Conservation (phyloP, 1,140 invertebrate genomes). For the Bombus polaris region DNA sequence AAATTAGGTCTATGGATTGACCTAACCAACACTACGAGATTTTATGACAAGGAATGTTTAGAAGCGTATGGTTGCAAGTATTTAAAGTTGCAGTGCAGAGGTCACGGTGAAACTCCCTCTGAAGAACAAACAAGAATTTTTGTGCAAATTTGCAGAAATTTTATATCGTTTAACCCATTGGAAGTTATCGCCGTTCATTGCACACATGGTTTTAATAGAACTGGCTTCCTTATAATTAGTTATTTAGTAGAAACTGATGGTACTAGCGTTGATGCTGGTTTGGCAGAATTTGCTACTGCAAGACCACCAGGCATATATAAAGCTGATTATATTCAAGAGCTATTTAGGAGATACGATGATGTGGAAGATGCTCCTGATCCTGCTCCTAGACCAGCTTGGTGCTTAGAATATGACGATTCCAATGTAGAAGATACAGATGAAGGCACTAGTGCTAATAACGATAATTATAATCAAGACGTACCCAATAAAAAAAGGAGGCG, state of each 20-base stretch:
- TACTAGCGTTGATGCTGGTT: conserved; percentile 91
- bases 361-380: conserved; percentile 87
- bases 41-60: conserved; percentile 92
- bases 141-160: conserved; percentile 89
- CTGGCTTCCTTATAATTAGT: conserved; percentile 96
- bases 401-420: conserved; percentile 84
- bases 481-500: conserved; percentile 73
- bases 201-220: conserved; percentile 99
- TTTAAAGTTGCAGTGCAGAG: conserved; percentile 93
- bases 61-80: conserved; percentile 90
- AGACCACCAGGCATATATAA: conserved; percentile 92
- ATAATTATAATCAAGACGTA: conserved; percentile 46
- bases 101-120: conserved; percentile 91
- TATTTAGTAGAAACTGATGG: conserved; percentile 93
- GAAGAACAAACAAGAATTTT: conserved; percentile 91
- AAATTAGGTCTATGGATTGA: conserved; percentile 98
- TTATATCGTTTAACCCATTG: conserved; percentile 90
- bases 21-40: conserved; percentile 96
- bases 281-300: conserved; percentile 88
- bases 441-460: conserved; percentile 51
- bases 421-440: conserved; percentile 75
- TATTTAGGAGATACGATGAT: conserved; percentile 91
- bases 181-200: conserved; percentile 96
- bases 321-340: conserved; percentile 88
- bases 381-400: conserved; percentile 92